Evolutionary conservation across 2,797 vertebrate species (phyloP).

Genomic region (Chaetophractus vellerosus): DNA sequence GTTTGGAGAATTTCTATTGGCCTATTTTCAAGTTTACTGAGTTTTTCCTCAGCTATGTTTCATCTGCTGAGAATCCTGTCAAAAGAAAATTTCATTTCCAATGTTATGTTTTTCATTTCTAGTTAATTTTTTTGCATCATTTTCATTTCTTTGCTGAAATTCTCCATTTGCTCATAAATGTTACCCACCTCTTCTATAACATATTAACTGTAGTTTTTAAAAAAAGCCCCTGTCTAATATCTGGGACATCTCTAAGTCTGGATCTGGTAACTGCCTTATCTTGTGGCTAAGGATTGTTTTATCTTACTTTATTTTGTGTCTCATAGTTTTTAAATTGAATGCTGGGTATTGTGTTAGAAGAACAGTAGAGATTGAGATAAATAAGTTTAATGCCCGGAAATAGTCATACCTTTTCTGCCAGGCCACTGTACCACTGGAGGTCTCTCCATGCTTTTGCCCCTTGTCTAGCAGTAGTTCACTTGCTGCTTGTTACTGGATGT

Average conservation of each 20-base stretch:
- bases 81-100: not conserved
- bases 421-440: no score
- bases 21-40: not conserved
- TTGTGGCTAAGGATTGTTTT: conserved; percentile 20
- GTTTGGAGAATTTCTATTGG: not conserved
- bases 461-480: not conserved
- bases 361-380: not conserved
- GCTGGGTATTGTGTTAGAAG: not conserved
- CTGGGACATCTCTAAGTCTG: not conserved
- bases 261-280: not conserved
- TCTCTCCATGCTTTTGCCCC: not conserved
- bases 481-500: not conserved
- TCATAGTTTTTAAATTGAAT: not conserved
- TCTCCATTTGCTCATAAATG: not conserved
- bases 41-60: not conserved
- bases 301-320: not conserved
- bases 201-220: not conserved
- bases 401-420: not conserved
- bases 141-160: not conserved
- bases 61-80: not conserved
- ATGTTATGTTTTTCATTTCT: not conserved
- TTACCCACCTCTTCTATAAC: not conserved
- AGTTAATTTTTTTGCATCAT: not conserved
- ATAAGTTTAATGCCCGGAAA: not conserved
- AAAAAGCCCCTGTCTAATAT: not conserved